phyloP scores from a whole-genome alignment of 2,888 invertebrate species.

The Tryphoninae sp. region DNA sequence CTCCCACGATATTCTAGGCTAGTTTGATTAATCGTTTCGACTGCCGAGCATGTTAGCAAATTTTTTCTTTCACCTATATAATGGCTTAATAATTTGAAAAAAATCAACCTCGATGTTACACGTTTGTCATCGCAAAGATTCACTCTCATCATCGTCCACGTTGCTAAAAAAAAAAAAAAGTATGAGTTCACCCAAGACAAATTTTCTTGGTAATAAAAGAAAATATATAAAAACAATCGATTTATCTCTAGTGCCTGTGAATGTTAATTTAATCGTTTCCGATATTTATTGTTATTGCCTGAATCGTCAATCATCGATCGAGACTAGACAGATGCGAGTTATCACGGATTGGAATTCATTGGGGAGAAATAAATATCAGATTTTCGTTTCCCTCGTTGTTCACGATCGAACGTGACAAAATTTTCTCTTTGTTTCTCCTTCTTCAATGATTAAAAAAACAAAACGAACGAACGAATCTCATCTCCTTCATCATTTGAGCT shows the following conservation, averaged over 20 bases:
- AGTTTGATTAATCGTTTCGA: slow-evolving; percentile 37
- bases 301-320: slow-evolving; percentile 27
- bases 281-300: slow-evolving; percentile 31
- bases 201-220: slow-evolving; percentile 15
- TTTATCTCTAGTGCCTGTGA: slow-evolving; percentile 72
- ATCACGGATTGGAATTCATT: neutral
- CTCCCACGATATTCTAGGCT: slow-evolving; percentile 15
- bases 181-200: neutral
- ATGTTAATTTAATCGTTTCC: slow-evolving; percentile 67
- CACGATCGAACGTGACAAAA: neutral
- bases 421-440: neutral
- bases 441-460: neutral
- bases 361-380: neutral
- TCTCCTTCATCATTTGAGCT: neutral
- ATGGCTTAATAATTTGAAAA: slow-evolving; percentile 51
- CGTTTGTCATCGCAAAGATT: slow-evolving; percentile 6
- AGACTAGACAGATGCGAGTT: slow-evolving; percentile 4
- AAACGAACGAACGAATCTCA: neutral
- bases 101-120: slow-evolving; percentile 22
- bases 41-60: slow-evolving; percentile 63
- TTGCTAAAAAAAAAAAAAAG: slow-evolving; percentile 15
- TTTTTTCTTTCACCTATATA: slow-evolving; percentile 33
- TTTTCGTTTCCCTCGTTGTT: neutral
- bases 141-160: slow-evolving; percentile 27
- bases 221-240: slow-evolving; percentile 41